These are phyloP conservation scores for Mamestra configurata DNA, from an alignment of 1,140 invertebrate genomes.

Conservation along the genomic window DNA sequence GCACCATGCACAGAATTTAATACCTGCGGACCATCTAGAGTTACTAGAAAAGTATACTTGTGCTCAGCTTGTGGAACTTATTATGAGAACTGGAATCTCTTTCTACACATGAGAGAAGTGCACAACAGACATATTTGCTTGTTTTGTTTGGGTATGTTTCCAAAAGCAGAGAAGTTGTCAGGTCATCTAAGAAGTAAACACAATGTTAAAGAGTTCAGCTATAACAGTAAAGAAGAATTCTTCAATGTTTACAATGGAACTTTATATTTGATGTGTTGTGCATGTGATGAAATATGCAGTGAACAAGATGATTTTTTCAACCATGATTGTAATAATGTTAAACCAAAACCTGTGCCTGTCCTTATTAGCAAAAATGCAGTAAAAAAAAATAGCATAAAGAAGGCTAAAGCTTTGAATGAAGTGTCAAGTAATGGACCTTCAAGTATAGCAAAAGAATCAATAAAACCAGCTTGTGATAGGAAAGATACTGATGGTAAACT, in stretches of 20 bases:
- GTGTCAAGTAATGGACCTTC: constrained; percentile 70
- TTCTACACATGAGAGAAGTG: constrained; percentile 93
- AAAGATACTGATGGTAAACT: constrained; percentile 72
- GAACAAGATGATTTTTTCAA: constrained; percentile 92
- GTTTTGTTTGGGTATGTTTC: constrained; percentile 93
- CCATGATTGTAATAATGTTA: constrained; percentile 90
- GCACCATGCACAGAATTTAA: constrained; percentile 63
- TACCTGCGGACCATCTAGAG: constrained; percentile 88
- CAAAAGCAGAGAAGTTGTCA: constrained; percentile 92
- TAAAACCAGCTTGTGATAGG: constrained; percentile 67
- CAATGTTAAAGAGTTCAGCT: constrained; percentile 90
- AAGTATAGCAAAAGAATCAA: constrained; percentile 62
- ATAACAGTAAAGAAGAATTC: constrained; percentile 90
- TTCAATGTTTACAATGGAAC: constrained; percentile 90
- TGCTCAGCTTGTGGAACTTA: constrained; percentile 94
- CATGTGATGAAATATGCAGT: constrained; percentile 92
- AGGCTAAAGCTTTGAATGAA: constrained; percentile 69
- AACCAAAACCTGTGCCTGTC: constrained; percentile 83
- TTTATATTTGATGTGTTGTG: constrained; percentile 93
- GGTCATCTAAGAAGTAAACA: constrained; percentile 93
- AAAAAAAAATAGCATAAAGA: constrained; percentile 76
- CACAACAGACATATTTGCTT: constrained; percentile 93
- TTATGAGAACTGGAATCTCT: constrained; percentile 95
- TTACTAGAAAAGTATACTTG: constrained; percentile 92
- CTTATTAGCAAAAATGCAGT: constrained; percentile 80